Conservation (phyloP, 92 coral and sea anemone species). For the Umimayanthus kanabou region DNA sequence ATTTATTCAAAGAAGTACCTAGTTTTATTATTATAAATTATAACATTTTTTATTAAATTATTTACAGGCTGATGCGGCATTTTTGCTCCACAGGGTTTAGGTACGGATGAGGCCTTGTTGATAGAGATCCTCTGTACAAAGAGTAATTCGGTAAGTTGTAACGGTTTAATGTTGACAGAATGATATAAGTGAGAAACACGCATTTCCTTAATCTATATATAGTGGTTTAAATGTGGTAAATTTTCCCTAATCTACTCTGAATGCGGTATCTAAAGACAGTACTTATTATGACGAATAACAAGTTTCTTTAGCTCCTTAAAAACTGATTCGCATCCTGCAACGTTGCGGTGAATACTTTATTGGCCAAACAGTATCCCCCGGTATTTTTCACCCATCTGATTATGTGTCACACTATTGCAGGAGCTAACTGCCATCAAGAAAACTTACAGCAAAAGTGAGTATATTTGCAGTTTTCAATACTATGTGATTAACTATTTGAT, state of each 20-base stretch:
- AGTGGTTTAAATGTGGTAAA: too few species aligned
- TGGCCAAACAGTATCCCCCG: neutral
- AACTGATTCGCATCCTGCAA: neutral
- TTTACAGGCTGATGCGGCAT: too few species aligned
- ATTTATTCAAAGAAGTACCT: too few species aligned
- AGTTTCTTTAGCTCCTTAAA: too few species aligned
- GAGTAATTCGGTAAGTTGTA: constrained; percentile 67
- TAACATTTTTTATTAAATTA: too few species aligned
- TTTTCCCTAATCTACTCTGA: too few species aligned
- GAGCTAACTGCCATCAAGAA: constrained; percentile 63
- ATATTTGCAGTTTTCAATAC: neutral
- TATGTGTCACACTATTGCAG: constrained; percentile 36
- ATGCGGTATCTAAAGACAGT: too few species aligned
- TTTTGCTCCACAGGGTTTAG: constrained; percentile 72
- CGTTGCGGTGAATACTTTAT: neutral
- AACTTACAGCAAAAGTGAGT: constrained; percentile 62
- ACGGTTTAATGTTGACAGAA: neutral
- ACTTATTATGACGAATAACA: too few species aligned
- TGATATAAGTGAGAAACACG: neutral
- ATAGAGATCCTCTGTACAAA: constrained; percentile 82
- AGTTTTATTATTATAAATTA: too few species aligned
- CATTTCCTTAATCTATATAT: too few species aligned
- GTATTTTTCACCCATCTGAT: neutral
- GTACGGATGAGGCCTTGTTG: constrained; percentile 86
- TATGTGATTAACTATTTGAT: neutral